These are phyloP conservation scores for Tenrec ecaudatus DNA, from an alignment of 2,113 vertebrate genomes.

Conservation along the genomic window DNA sequence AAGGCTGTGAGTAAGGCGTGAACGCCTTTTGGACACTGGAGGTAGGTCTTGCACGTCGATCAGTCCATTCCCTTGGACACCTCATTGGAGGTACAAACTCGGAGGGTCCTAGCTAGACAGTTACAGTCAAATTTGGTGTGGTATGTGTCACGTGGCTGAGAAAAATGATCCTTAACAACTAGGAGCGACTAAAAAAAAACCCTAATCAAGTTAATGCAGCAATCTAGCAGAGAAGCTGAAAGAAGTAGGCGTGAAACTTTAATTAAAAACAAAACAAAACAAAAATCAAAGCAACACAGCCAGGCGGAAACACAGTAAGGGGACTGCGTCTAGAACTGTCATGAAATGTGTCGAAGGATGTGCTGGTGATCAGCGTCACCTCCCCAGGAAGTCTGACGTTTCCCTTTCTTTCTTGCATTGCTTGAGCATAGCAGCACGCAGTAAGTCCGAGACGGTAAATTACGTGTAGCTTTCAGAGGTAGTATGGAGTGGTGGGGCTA, in stretches of 20 bases:
- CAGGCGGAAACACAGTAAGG: constrained; percentile 88
- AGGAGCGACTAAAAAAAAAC: constrained; percentile 87
- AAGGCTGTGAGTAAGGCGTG: constrained; percentile 89
- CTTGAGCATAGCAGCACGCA: constrained; percentile 92
- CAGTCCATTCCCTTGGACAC: constrained; percentile 91
- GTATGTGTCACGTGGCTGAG: constrained; percentile 90
- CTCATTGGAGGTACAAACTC: constrained; percentile 94
- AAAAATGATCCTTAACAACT: constrained; percentile 91
- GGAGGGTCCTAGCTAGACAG: constrained; percentile 90
- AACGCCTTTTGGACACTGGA: constrained; percentile 93
- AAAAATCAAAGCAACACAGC: constrained; percentile 89
- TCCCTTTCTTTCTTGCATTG: constrained; percentile 88
- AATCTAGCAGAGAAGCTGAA: constrained; percentile 90
- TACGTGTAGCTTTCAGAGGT: constrained; percentile 94
- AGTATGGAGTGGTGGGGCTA: constrained; percentile 93
- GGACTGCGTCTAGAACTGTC: constrained; percentile 89
- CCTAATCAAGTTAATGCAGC: constrained; percentile 95
- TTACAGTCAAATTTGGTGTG: constrained; percentile 88
- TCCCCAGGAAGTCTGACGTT: constrained; percentile 83
- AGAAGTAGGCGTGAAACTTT: constrained; percentile 87
- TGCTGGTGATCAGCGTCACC: constrained; percentile 85
- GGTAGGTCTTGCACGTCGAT: constrained; percentile 95
- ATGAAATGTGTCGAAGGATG: constrained; percentile 86
- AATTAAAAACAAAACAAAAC: constrained; percentile 74
- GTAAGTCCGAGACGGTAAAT: constrained; percentile 89